phyloP scores from a whole-genome alignment of 2,888 invertebrate genomes.

The Parthenolecanium corni region DNA sequence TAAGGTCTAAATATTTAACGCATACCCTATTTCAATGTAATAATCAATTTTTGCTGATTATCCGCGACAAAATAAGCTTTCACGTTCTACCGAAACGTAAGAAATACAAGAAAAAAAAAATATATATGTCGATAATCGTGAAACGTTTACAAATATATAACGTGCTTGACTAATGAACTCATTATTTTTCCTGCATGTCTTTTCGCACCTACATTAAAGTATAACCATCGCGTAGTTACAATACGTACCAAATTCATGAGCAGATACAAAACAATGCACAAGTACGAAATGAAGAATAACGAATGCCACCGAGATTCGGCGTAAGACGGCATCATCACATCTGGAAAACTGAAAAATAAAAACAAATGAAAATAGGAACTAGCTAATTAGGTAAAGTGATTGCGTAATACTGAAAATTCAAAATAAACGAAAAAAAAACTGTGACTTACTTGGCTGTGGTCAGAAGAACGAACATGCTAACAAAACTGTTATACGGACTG shows the following conservation, averaged over 20 bases:
- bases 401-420: background rate
- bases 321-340: slow-evolving; percentile 87
- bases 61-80: no score
- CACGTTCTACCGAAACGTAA: no score
- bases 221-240: background rate
- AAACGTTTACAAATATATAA: background rate
- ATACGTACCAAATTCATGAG: slow-evolving; percentile 72
- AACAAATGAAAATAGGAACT: slow-evolving; percentile 31
- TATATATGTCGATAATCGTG: background rate
- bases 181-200: background rate
- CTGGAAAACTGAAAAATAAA: slow-evolving; percentile 59
- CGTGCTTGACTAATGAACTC: background rate
- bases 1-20: no score
- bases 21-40: no score
- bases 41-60: no score
- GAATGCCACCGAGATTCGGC: slow-evolving; percentile 67
- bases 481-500: slow-evolving; percentile 68
- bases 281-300: slow-evolving; percentile 75
- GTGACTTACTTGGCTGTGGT: slow-evolving; percentile 79
- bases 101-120: no score
- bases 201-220: background rate
- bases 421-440: background rate
- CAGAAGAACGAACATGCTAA: slow-evolving; percentile 77
- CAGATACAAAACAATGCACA: slow-evolving; percentile 71
- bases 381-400: background rate